Base-by-base conservation (phyloP, 1,140 invertebrate genomes). In the Pogonomyrmex barbatus region DNA sequence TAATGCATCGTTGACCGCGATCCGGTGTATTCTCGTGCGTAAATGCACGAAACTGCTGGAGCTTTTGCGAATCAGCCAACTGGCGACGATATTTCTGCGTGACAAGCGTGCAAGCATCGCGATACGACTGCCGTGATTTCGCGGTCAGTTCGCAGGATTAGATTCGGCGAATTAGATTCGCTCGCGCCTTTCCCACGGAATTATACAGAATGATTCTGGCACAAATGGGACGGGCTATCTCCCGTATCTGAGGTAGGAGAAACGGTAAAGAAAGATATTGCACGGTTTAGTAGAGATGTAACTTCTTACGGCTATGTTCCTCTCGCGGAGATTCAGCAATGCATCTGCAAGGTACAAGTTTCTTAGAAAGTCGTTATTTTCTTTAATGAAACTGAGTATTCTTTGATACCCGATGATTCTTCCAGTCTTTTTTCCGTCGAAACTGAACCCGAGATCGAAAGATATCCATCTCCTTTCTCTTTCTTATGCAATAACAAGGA, bases 61-160 rank as follows among this genome's bases (percentile, higher is more conserved):
- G 36, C 54, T 47, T 17, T 60, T 36, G 79, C 42, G 76, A 68
- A 82, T 82, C 76, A 47, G 62, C 77, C 56, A 67, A 65, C 52
- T 42, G 87, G 33, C 54, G 67, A 73, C 45, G 54, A 83, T 81
- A 75, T 87, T 76, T 83, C 63, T 77, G 56, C 42, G 50, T 42
- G 50, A 52, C 70, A 63, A 67, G 78, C 86, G 45, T 52, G 70
- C 70, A 52, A 24, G 39, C 63, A 36, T 78, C 73, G 50, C 50
- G 87, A 88, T 88, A 81, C 63, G 78, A 84, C 87, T 30, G 42
- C 56, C 39, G 75, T 67, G 73, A 85, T 85, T 85, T 85, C 73
- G 82, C 58, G 82, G 82, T 77, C 71, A 85, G 71, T 75, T 76
- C 50, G 71, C 36, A 42, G 60, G 52, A 82, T 82, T 82, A 73